Percentiles rank a stretch among this genome's conserved stretches.
Conservation (phyloP, 2,797 vertebrate species). For the Chloroceryle amazona region DNA sequence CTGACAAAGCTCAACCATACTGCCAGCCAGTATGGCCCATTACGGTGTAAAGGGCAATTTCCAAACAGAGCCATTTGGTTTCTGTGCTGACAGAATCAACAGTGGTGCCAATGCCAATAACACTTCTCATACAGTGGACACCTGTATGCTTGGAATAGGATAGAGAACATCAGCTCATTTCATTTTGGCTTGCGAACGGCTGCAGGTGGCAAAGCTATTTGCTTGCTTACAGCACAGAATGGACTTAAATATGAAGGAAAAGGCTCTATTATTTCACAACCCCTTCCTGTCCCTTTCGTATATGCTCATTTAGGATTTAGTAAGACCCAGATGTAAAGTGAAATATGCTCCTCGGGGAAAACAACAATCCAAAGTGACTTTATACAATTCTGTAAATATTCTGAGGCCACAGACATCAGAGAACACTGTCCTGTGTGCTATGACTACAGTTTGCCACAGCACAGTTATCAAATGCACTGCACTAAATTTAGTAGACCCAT, state of each 20-base stretch:
- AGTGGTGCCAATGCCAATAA: not conserved
- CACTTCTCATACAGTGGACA: not conserved
- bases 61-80: not conserved
- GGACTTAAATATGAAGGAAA: not conserved
- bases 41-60: constrained; percentile 31
- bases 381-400: not conserved
- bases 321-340: not conserved
- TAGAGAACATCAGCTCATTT: not conserved
- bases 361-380: not conserved
- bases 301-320: not conserved
- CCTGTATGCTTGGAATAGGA: constrained; percentile 36
- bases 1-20: not conserved
- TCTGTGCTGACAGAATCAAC: not conserved
- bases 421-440: not conserved
- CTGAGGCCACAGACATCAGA: not conserved
- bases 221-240: not conserved
- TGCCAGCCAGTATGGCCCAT: not conserved
- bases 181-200: not conserved
- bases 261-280: not conserved
- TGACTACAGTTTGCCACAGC: not conserved
- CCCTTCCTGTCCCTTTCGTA: not conserved
- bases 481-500: not conserved
- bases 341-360: not conserved
- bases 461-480: not conserved
- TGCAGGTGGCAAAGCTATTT: constrained; percentile 50